Conservation (phyloP, 2,888 invertebrate genomes). For the Hipparchia semele region DNA sequence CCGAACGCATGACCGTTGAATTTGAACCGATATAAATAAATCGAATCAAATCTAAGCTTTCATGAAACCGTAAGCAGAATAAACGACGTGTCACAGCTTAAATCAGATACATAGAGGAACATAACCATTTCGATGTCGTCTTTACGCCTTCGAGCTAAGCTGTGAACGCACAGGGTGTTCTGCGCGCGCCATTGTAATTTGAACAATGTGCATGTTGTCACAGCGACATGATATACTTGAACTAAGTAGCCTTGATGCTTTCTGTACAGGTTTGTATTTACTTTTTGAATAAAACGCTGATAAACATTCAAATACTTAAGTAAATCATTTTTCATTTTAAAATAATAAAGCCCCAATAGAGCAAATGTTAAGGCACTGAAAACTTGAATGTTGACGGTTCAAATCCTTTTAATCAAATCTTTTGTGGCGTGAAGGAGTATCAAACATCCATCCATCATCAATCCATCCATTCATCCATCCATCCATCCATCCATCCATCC, state of each 20-base stretch:
- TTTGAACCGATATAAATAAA: constrained; percentile 48
- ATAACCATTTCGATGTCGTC: constrained; percentile 72
- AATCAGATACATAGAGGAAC: constrained; percentile 78
- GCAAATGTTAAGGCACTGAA: too few relatives aligned
- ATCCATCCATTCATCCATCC: too few relatives aligned
- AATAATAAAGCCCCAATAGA: too few relatives aligned
- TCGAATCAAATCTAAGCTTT: constrained; percentile 64
- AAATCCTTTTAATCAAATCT: too few relatives aligned
- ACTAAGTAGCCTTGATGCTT: constrained; percentile 12
- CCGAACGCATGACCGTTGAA: background rate
- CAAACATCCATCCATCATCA: too few relatives aligned
- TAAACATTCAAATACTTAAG: background rate
- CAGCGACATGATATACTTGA: constrained; percentile 11
- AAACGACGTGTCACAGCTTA: constrained; percentile 71
- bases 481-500: too few relatives aligned
- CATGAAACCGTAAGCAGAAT: constrained; percentile 61
- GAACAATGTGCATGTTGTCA: constrained; percentile 25
- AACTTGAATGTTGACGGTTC: too few relatives aligned
- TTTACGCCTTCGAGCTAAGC: constrained; percentile 70
- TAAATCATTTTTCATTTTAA: too few relatives aligned
- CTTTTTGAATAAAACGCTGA: background rate
- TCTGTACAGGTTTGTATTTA: background rate
- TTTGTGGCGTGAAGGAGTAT: too few relatives aligned
- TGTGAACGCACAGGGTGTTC: constrained; percentile 35
- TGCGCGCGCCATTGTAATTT: constrained; percentile 21